These are phyloP conservation scores for Pangasianodon hypophthalmus DNA, from an alignment of 2,113 vertebrate species.

Conservation along the genomic window DNA sequence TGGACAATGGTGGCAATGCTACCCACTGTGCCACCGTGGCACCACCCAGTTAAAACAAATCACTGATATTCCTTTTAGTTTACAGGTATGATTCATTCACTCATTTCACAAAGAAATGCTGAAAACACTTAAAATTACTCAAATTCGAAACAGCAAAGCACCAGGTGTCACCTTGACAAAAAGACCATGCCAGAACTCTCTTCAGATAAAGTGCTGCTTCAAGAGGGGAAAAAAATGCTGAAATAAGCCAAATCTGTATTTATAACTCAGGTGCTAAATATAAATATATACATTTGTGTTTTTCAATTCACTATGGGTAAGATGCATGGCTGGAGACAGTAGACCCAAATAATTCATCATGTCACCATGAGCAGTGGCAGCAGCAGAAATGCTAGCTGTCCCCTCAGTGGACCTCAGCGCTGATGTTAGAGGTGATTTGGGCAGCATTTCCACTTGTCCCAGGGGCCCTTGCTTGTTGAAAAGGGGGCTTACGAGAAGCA, in stretches of 20 bases:
- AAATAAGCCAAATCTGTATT: slow-evolving; percentile 67
- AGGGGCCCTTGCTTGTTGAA: slow-evolving; percentile 62
- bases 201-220: slow-evolving; percentile 58
- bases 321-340: slow-evolving; percentile 71
- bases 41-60: neutral
- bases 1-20: neutral
- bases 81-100: neutral
- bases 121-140: slow-evolving; percentile 2
- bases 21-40: neutral
- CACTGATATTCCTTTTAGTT: neutral
- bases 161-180: slow-evolving; percentile 48
- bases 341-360: slow-evolving; percentile 76
- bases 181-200: slow-evolving; percentile 25
- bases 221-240: slow-evolving; percentile 68
- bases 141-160: slow-evolving; percentile 26
- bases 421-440: slow-evolving; percentile 58
- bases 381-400: slow-evolving; percentile 69
- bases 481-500: slow-evolving; percentile 64
- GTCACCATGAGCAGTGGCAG: slow-evolving; percentile 45
- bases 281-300: slow-evolving; percentile 72
- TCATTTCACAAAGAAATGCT: slow-evolving; percentile 5
- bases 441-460: slow-evolving; percentile 55
- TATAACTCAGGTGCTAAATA: slow-evolving; percentile 67
- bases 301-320: slow-evolving; percentile 63
- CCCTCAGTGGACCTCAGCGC: slow-evolving; percentile 63